A percentile compares a stretch with the other conserved stretches of the same genome.
phyloP scores from a whole-genome alignment of 2,113 vertebrate species.

The Typhlomys cinereus region DNA sequence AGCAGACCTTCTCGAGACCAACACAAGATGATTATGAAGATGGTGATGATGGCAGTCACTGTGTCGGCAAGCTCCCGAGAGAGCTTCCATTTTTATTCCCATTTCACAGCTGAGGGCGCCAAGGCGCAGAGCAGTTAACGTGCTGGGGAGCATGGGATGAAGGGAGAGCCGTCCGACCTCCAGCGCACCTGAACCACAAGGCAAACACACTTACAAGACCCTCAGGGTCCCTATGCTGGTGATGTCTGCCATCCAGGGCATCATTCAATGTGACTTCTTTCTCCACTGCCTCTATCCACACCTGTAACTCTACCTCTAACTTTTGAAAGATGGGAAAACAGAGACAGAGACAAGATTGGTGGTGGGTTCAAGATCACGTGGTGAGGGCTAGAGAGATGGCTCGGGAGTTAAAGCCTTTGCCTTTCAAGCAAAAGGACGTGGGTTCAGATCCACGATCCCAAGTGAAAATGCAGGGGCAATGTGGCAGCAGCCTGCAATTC shows the following conservation, averaged over 20 bases:
- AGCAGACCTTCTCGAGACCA: background rate
- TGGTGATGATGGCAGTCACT: background rate
- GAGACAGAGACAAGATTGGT: background rate
- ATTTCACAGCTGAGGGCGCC: background rate
- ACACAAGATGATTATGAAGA: background rate
- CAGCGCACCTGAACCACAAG: background rate
- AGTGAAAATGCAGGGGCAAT: too few species aligned
- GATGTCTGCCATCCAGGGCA: too few species aligned
- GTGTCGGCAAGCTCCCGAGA: background rate
- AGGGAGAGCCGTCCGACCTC: background rate
- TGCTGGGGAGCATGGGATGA: background rate
- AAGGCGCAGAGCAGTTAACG: background rate
- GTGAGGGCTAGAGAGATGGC: too few species aligned
- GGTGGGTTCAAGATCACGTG: fast-evolving
- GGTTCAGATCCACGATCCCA: too few species aligned
- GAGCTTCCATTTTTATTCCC: background rate
- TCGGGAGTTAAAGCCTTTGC: too few species aligned
- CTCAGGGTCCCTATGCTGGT: fast-evolving
- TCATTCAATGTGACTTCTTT: fast-evolving
- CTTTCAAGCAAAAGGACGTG: too few species aligned
- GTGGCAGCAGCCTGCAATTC: too few species aligned
- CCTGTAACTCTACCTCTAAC: background rate
- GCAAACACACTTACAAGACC: fast-evolving
- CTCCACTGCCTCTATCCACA: background rate
- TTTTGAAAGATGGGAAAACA: background rate